A percentile compares a stretch with the other conserved stretches of the same genome.
phyloP scores from a whole-genome alignment of 2,888 invertebrate genomes.

The Leucophora obtusa region DNA sequence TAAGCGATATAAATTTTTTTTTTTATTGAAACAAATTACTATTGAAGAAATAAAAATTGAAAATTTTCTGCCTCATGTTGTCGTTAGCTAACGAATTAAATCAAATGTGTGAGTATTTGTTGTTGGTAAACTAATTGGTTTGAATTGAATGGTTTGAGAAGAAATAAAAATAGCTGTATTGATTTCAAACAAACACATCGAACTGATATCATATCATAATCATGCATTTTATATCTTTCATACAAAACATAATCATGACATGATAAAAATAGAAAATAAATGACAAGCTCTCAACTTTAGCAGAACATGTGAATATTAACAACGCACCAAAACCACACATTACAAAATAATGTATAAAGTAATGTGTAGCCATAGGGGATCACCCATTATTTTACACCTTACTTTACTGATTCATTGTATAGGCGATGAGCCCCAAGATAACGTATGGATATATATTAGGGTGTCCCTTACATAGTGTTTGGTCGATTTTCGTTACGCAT shows the following conservation, averaged over 20 bases:
- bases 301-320: not conserved
- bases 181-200: not conserved
- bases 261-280: conserved; percentile 42
- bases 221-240: conserved; percentile 26
- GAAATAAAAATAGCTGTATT: not conserved
- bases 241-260: conserved; percentile 39
- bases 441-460: too few relatives aligned
- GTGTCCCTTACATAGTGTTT: too few relatives aligned
- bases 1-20: conserved; percentile 26
- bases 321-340: too few relatives aligned
- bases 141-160: not conserved
- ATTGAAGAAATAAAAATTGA: not conserved
- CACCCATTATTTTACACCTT: too few relatives aligned
- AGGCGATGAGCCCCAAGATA: too few relatives aligned
- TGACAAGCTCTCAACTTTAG: conserved; percentile 29
- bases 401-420: too few relatives aligned
- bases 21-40: conserved; percentile 50
- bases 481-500: too few relatives aligned
- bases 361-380: too few relatives aligned
- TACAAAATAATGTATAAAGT: too few relatives aligned
- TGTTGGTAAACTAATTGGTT: conserved; percentile 2
- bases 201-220: conserved; percentile 27
- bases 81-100: not conserved
- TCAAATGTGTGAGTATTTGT: conserved; percentile 26
- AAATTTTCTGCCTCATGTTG: not conserved